phyloP scores from a whole-genome alignment of 1,140 invertebrate species.

The Coelopa frigida region DNA sequence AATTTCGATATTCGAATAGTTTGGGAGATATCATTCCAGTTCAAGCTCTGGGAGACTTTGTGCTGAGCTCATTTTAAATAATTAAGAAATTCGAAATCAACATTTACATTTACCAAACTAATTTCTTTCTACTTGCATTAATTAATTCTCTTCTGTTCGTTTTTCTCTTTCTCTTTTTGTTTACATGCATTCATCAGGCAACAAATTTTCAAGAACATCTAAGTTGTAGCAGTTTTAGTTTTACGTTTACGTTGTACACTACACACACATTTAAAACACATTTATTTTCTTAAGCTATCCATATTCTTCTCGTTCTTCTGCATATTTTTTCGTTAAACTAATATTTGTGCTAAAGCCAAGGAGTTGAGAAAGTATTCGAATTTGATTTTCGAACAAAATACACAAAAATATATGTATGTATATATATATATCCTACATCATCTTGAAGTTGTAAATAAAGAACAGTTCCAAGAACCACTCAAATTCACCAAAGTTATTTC shows the following conservation, averaged over 20 bases:
- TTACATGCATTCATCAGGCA: constrained; percentile 14
- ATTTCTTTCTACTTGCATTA: too few relatives aligned
- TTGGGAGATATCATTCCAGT: too few relatives aligned
- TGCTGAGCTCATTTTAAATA: too few relatives aligned
- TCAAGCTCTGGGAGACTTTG: too few relatives aligned
- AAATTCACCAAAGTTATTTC: too few relatives aligned
- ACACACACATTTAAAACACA: constrained; percentile 8
- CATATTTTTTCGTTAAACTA: constrained; percentile 7
- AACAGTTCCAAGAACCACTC: too few relatives aligned
- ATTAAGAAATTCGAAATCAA: too few relatives aligned
- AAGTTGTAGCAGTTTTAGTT: background rate
- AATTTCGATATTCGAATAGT: too few relatives aligned
- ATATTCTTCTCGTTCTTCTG: constrained; percentile 8
- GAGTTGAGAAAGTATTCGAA: background rate
- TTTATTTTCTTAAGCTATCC: background rate
- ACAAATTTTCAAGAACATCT: constrained; percentile 6
- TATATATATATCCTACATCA: too few relatives aligned
- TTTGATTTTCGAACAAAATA: background rate
- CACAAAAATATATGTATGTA: too few relatives aligned
- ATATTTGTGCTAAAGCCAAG: background rate
- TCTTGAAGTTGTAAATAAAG: too few relatives aligned
- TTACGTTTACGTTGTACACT: background rate
- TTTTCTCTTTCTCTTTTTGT: background rate
- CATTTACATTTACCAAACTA: too few relatives aligned
- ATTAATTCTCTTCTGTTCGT: background rate